A percentile compares a stretch with the other conserved stretches of the same genome.
These are phyloP conservation scores for Hofmannophila pseudospretella DNA, from an alignment of 2,888 invertebrate species.

Conservation along the genomic window DNA sequence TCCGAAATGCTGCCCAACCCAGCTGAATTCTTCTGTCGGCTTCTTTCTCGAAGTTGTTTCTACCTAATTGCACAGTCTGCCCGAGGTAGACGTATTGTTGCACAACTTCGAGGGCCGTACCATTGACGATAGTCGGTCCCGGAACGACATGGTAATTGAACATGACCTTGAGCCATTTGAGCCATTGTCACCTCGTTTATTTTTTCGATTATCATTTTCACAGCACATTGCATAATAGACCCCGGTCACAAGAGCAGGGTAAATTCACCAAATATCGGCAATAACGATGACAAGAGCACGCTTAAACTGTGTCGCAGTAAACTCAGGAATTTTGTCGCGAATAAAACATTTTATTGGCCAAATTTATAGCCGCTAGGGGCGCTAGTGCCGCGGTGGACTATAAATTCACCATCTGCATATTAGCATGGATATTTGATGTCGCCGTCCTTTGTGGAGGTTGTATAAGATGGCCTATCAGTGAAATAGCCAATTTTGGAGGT, in stretches of 20 bases:
- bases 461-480: constrained; percentile 5
- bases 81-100: no score
- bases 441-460: constrained; percentile 6
- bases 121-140: no score
- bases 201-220: no score
- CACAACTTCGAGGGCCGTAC: no score
- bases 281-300: constrained; percentile 8
- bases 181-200: no score
- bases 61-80: no score
- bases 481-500: constrained; percentile 3
- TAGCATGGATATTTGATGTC: constrained; percentile 27
- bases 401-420: constrained; percentile 30
- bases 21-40: no score
- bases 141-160: no score
- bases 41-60: no score
- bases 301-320: constrained; percentile 6
- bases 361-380: constrained; percentile 22
- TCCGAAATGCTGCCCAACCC: no score
- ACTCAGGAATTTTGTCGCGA: constrained; percentile 24
- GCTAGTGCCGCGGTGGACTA: constrained; percentile 15
- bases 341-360: constrained; percentile 37
- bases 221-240: neutral
- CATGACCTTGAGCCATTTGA: no score
- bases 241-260: neutral
- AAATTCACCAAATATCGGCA: constrained; percentile 7